Evolutionary conservation across 2,113 vertebrate species (phyloP).

Genomic region (Spermophilus dauricus): DNA sequence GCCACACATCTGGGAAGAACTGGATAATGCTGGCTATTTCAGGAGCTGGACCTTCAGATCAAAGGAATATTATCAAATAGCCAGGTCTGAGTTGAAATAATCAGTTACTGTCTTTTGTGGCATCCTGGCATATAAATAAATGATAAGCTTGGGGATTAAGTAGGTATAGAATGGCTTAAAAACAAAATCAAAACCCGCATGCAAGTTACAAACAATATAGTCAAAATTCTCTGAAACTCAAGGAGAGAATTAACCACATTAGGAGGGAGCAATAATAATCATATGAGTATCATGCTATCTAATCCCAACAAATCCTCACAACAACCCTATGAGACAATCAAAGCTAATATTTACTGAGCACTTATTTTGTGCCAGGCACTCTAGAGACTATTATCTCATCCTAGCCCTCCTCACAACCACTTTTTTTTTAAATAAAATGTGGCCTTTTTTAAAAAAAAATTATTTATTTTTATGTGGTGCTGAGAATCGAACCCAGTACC

Average conservation of each 20-base stretch:
- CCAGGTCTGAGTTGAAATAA: not conserved
- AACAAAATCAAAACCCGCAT: not conserved
- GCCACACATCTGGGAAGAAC: conserved; percentile 20
- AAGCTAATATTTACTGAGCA: not conserved
- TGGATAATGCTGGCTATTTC: not conserved
- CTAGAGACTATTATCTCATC: not conserved
- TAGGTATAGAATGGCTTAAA: not conserved
- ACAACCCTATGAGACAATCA: not conserved
- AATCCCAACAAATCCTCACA: not conserved
- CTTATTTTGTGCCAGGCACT: not conserved
- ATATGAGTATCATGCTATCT: conserved; percentile 2
- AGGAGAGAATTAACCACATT: not conserved
- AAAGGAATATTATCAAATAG: not conserved
- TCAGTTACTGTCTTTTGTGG: conserved; percentile 16
- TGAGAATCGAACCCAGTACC: too few relatives aligned
- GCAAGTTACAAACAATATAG: not conserved
- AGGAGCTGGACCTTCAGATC: not conserved
- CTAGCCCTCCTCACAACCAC: not conserved
- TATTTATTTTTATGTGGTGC: too few relatives aligned
- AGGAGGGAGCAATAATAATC: not conserved
- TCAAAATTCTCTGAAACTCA: conserved; percentile 57
- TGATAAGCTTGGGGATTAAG: not conserved
- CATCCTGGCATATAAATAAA: not conserved
- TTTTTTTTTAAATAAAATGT: too few relatives aligned
- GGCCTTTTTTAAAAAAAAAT: too few relatives aligned